phyloP scores from a whole-genome alignment of 1,140 invertebrate genomes.

The Drosophila orosa region DNA sequence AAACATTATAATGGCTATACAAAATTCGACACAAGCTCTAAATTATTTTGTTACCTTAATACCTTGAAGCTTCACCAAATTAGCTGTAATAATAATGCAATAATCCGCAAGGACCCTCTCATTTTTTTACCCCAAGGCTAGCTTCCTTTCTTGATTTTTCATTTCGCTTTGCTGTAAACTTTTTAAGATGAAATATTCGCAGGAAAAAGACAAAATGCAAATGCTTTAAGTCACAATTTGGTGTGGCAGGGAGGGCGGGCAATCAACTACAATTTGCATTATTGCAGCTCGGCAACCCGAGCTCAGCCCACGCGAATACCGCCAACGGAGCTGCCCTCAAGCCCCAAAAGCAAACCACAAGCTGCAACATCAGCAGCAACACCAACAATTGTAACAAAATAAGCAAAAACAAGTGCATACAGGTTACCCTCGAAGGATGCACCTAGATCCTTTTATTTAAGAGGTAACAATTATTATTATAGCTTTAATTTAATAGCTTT shows the following conservation, averaged over 20 bases:
- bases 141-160: neutral
- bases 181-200: constrained; percentile 15
- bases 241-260: constrained; percentile 30
- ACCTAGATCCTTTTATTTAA: too few relatives aligned
- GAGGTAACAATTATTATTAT: too few relatives aligned
- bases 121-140: neutral
- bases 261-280: constrained; percentile 80
- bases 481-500: too few relatives aligned
- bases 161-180: constrained; percentile 6
- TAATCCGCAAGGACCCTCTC: neutral
- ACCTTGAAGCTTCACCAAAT: neutral
- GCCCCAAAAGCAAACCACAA: constrained; percentile 58
- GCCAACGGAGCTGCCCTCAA: constrained; percentile 48
- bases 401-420: constrained; percentile 6
- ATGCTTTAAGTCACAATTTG: constrained; percentile 71
- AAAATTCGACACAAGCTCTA: neutral
- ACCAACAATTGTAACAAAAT: constrained; percentile 28
- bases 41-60: neutral
- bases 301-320: constrained; percentile 22
- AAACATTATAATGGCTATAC: too few relatives aligned
- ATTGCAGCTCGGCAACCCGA: constrained; percentile 58
- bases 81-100: constrained; percentile 2
- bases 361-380: constrained; percentile 39
- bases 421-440: neutral
- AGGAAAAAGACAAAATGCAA: constrained; percentile 56